A percentile compares a stretch with the other conserved stretches of the same genome.
Conservation (phyloP, 2,888 invertebrate species). For the Agapetus fuscipes region DNA sequence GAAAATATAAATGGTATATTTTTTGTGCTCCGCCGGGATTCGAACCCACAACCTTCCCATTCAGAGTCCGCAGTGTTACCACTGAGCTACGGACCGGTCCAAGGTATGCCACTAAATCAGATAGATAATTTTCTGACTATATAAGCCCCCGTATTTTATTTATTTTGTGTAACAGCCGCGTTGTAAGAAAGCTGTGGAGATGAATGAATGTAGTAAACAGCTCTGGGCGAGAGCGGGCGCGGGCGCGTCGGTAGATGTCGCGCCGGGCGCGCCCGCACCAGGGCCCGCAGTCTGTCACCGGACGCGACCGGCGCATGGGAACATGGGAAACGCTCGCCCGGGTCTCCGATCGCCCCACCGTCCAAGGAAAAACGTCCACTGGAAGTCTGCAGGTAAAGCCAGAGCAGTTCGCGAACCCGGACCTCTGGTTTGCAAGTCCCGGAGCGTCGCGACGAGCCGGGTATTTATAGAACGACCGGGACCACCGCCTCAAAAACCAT, state of each 20-base stretch:
- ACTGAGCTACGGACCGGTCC: too few relatives aligned
- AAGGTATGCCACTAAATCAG: too few relatives aligned
- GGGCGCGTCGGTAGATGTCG: conserved; percentile 9
- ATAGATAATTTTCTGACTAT: too few relatives aligned
- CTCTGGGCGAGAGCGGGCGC: neutral
- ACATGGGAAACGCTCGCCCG: conserved; percentile 46
- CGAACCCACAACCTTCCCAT: too few relatives aligned
- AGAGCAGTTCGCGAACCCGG: neutral
- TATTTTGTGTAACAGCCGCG: too few relatives aligned
- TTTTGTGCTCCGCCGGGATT: too few relatives aligned
- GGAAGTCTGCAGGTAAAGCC: conserved; percentile 73
- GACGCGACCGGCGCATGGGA: conserved; percentile 28
- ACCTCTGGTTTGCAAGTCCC: neutral
- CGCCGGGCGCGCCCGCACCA: conserved; percentile 27
- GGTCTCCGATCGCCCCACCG: conserved; percentile 39
- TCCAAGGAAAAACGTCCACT: conserved; percentile 70
- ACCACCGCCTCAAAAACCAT: too few relatives aligned
- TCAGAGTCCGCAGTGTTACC: too few relatives aligned
- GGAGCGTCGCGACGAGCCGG: conserved; percentile 9
- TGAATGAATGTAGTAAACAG: neutral
- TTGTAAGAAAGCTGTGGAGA: too few relatives aligned
- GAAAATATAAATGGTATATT: too few relatives aligned
- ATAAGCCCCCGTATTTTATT: too few relatives aligned
- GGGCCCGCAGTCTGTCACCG: too few relatives aligned
- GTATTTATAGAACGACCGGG: conserved; percentile 12